Conservation (phyloP, 2,888 invertebrate species). For the Pantelozetes paolii region DNA sequence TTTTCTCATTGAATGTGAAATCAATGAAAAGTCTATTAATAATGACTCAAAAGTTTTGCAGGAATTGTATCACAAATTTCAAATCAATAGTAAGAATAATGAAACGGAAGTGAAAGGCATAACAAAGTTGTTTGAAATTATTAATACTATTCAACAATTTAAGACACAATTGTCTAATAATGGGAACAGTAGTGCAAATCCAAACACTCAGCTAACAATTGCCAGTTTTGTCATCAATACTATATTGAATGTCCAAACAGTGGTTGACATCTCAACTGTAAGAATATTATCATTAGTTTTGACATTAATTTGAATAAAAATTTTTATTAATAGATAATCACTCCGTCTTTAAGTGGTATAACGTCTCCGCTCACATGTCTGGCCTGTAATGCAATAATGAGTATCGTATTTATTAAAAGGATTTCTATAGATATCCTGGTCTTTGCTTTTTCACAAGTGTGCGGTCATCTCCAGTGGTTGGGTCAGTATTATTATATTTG, state of each 20-base stretch:
- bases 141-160: not conserved
- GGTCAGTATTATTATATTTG: not conserved
- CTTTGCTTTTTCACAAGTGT: not conserved
- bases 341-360: not conserved
- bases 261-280: not conserved
- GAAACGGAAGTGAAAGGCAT: not conserved
- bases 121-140: not conserved
- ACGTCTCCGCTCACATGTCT: not conserved
- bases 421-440: not conserved
- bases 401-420: not conserved
- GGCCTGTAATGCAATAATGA: not conserved
- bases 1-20: not conserved
- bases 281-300: not conserved
- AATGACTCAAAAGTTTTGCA: not conserved
- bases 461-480: too few relatives aligned
- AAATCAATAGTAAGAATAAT: not conserved
- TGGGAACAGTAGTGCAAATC: not conserved
- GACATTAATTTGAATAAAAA: not conserved
- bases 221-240: not conserved
- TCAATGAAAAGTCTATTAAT: not conserved
- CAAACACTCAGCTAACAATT: not conserved
- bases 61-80: not conserved
- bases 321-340: not conserved
- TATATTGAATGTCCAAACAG: not conserved
- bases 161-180: not conserved